Conservation (phyloP, 1,140 invertebrate genomes). For the Lasaia peninsularis region DNA sequence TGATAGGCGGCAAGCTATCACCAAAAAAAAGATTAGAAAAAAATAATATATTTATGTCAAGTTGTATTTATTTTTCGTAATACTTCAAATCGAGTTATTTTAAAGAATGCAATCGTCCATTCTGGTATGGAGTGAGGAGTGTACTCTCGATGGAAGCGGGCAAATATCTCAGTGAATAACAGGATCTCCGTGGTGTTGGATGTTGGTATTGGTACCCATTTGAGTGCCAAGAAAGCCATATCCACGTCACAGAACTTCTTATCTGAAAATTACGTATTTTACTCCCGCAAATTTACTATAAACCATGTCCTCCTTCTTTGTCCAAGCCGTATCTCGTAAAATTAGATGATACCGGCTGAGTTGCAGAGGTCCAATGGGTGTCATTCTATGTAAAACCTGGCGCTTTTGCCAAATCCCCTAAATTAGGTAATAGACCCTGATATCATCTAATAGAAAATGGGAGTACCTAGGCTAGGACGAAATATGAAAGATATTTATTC, state of each 20-base stretch:
- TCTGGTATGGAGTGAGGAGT: conserved; percentile 68
- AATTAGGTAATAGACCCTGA: no score
- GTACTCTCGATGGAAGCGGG: conserved; percentile 70
- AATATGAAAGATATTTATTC: no score
- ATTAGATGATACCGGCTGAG: no score
- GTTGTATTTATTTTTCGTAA: conserved; percentile 34
- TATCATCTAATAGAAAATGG: no score
- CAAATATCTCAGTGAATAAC: conserved; percentile 71
- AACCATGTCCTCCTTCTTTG: no score
- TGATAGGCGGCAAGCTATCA: no score
- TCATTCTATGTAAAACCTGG: no score
- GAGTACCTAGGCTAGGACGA: no score
- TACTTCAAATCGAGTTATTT: conserved; percentile 64
- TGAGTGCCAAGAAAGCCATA: conserved; percentile 72
- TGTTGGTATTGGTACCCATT: conserved; percentile 53
- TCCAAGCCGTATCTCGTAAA: no score
- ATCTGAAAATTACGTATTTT: conserved; percentile 45
- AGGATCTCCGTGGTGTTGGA: conserved; percentile 50
- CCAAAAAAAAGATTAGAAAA: neutral
- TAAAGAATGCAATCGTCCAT: conserved; percentile 73
- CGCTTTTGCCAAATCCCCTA: no score
- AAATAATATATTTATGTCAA: neutral
- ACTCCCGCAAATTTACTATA: no score
- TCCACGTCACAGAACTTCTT: conserved; percentile 72
- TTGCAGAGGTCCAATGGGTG: no score